Evolutionary conservation across 2,888 invertebrate genomes (phyloP).

Genomic region (Cistogaster globosa): DNA sequence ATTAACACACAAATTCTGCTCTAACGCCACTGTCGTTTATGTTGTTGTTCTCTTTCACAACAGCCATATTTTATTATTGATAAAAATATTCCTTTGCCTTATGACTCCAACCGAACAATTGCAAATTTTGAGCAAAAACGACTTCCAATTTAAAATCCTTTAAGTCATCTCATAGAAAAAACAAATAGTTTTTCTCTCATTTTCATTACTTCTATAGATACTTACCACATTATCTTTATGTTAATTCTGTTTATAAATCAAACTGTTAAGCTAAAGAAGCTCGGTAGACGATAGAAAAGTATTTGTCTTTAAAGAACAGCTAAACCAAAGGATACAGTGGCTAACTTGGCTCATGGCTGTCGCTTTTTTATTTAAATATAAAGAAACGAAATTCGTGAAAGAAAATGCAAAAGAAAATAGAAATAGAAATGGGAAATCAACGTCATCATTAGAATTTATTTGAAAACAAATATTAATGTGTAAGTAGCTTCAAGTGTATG

Average conservation of each 20-base stretch:
- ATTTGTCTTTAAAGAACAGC: conserved; percentile 59
- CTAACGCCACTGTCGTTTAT: conserved; percentile 10
- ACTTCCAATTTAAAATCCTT: conserved; percentile 27
- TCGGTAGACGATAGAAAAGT: conserved; percentile 20
- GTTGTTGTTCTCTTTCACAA: neutral
- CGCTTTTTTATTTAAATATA: neutral
- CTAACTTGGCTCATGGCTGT: conserved; percentile 28
- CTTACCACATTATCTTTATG: conserved; percentile 69
- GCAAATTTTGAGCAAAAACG: conserved; percentile 34
- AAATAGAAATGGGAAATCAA: conserved; percentile 59
- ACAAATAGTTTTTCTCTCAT: conserved; percentile 26
- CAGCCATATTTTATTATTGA: conserved; percentile 34
- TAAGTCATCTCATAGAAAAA: neutral
- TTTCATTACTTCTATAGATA: conserved; percentile 9
- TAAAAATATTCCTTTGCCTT: conserved; percentile 25
- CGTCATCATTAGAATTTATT: conserved; percentile 56
- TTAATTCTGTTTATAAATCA: conserved; percentile 71
- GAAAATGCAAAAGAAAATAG: neutral
- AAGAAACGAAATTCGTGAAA: conserved; percentile 33
- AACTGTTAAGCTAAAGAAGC: conserved; percentile 66
- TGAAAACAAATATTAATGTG: conserved; percentile 22
- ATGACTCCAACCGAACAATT: conserved; percentile 6
- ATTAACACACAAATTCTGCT: conserved; percentile 20
- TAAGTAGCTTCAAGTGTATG: conserved; percentile 2
- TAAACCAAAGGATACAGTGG: conserved; percentile 59